Conservation (phyloP, 1,140 invertebrate species). For the Pachyrhynchus sulphureomaculatus region DNA sequence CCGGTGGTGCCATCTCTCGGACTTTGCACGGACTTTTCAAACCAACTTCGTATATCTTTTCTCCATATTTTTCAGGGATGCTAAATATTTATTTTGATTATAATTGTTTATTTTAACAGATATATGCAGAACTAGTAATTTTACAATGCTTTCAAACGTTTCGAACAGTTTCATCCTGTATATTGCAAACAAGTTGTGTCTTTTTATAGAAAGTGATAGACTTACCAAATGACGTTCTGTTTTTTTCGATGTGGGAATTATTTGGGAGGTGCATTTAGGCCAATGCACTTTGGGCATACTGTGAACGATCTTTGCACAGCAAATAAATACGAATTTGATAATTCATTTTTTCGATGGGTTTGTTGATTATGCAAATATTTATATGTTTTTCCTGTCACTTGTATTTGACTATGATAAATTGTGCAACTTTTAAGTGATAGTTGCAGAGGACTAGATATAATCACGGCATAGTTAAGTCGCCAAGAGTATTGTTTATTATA, state of each 20-base stretch:
- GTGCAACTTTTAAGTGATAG: no score
- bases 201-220: slow-evolving; percentile 33
- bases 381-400: neutral
- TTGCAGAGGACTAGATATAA: no score
- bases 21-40: no score
- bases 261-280: slow-evolving; percentile 29
- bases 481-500: no score
- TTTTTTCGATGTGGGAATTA: slow-evolving; percentile 28
- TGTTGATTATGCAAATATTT: slow-evolving; percentile 22
- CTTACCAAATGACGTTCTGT: slow-evolving; percentile 27
- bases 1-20: no score
- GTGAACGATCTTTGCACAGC: slow-evolving; percentile 33
- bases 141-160: no score
- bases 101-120: no score
- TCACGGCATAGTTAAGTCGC: no score
- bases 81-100: no score
- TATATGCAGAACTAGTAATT: no score
- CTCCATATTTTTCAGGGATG: no score
- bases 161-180: slow-evolving; percentile 26
- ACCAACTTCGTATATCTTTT: no score
- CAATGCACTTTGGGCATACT: slow-evolving; percentile 16
- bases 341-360: slow-evolving; percentile 4
- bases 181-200: slow-evolving; percentile 15
- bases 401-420: neutral
- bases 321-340: slow-evolving; percentile 35